Evolutionary conservation across 2,797 vertebrate species (phyloP).

Genomic region (Syngnathus rostellatus): DNA sequence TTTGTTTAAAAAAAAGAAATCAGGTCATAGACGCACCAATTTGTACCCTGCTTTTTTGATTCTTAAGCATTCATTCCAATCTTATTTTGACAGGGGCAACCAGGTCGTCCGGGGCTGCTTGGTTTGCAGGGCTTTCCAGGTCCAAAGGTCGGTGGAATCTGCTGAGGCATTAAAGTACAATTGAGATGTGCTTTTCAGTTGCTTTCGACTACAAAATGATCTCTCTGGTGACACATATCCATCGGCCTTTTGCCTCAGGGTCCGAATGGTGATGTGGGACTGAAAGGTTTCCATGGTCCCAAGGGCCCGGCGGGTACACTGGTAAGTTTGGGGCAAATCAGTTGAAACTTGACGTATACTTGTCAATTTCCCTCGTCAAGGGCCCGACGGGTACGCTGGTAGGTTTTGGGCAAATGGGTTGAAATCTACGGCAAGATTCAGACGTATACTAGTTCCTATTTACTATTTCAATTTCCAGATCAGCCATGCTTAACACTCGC

Average conservation of each 20-base stretch:
- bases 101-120: constrained; percentile 78
- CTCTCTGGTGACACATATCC: neutral
- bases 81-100: constrained; percentile 73
- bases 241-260: constrained; percentile 65
- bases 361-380: neutral
- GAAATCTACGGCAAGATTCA: too few relatives aligned
- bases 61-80: neutral
- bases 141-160: constrained; percentile 72
- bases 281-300: constrained; percentile 78
- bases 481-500: constrained; percentile 15
- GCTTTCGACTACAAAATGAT: neutral
- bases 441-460: neutral
- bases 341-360: neutral
- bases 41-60: neutral
- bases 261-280: constrained; percentile 79
- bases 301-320: constrained; percentile 82
- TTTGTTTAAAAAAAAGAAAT: neutral
- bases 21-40: neutral
- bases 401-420: too few relatives aligned
- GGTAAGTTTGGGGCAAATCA: constrained; percentile 66
- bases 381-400: too few relatives aligned
- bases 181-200: neutral
- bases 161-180: neutral
- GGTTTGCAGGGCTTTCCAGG: constrained; percentile 91
- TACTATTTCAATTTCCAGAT: too few relatives aligned